Evolutionary conservation across 2,888 invertebrate species (phyloP).

Genomic region (Pseudanteris insignis): DNA sequence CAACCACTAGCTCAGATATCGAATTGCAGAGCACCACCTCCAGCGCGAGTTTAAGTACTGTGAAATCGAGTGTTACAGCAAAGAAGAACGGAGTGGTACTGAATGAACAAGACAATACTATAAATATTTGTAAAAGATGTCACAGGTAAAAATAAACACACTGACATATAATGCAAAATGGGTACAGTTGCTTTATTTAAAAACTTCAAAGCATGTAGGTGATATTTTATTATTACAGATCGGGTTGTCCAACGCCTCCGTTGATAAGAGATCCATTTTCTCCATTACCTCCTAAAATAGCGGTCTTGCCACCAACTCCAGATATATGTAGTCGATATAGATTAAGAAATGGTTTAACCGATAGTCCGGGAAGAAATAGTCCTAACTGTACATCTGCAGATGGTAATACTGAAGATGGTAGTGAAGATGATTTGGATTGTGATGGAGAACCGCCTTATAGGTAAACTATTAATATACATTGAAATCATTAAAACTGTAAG

Average conservation of each 20-base stretch:
- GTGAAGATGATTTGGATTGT: conserved; percentile 64
- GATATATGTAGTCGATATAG: conserved; percentile 66
- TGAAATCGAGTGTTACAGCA: conserved; percentile 59
- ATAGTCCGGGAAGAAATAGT: conserved; percentile 60
- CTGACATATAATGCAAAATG: too few species aligned
- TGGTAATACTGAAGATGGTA: conserved; percentile 63
- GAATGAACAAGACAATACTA: conserved; percentile 57
- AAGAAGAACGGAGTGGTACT: conserved; percentile 56
- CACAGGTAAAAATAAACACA: conserved; percentile 65
- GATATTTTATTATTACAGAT: too few species aligned
- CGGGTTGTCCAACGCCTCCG: conserved; percentile 62
- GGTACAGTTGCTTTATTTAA: too few species aligned
- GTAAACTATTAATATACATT: too few species aligned
- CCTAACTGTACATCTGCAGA: conserved; percentile 60
- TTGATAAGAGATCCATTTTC: conserved; percentile 65
- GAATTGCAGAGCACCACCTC: conserved; percentile 63
- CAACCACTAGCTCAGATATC: conserved; percentile 56
- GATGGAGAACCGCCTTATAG: conserved; percentile 67
- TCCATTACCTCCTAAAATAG: conserved; percentile 74
- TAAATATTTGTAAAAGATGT: conserved; percentile 63
- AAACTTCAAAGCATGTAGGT: too few species aligned
- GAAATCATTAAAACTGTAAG: too few species aligned
- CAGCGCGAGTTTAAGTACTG: conserved; percentile 62
- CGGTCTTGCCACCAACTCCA: conserved; percentile 80
- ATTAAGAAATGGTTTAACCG: conserved; percentile 55